Base-by-base conservation (phyloP, 2,113 vertebrate genomes). In the Glareola pratincola region DNA sequence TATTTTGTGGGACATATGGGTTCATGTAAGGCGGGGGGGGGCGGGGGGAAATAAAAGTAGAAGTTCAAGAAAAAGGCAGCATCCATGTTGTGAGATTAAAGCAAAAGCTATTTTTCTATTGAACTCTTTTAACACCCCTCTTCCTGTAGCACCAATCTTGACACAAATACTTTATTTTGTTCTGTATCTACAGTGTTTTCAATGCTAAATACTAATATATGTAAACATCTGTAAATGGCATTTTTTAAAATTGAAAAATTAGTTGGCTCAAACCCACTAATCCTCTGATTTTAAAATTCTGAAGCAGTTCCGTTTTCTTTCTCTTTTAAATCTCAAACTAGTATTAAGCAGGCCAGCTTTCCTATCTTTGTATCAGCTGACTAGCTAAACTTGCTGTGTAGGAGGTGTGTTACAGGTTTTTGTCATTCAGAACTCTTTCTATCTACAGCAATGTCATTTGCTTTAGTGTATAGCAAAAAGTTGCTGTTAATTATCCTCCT, bases 351-450 rank as follows among this genome's bases (percentile, higher is more conserved):
- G 48, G 14, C 36, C 26, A 66, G 48, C 39, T 89, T 94, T 96
- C 29, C 24, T 91, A 68, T 60, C 53, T 89, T 63, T 64, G n/a
- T 82, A 34, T 95, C 64, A 94, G 71, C 95, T 95, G 88, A 91
- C 45, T 89, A 45, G 74, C 64, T 94, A 69, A 69, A 73, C 73
- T 68, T 85, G 39, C 50, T 54, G 66, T 9, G 67, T 96, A 82
- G 94, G 96, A 90, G 37, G 27, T 68, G 15, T 85, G 63, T 90
- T 93, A 69, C 63, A 62, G 95, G 69, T 69, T 91, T 94, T 91
- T 94, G 87, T 95, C 92, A 94, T 95, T 95, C 84, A 91, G 0
- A 89, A 96, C 69, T 94, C 68, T 95, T 95, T 94, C 53, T 56
- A 36, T 56, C 30, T 74, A 47, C 59, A 91, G 41, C 53, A 69